phyloP scores from a whole-genome alignment of 1,140 invertebrate genomes.

The Ceratina australensis region DNA sequence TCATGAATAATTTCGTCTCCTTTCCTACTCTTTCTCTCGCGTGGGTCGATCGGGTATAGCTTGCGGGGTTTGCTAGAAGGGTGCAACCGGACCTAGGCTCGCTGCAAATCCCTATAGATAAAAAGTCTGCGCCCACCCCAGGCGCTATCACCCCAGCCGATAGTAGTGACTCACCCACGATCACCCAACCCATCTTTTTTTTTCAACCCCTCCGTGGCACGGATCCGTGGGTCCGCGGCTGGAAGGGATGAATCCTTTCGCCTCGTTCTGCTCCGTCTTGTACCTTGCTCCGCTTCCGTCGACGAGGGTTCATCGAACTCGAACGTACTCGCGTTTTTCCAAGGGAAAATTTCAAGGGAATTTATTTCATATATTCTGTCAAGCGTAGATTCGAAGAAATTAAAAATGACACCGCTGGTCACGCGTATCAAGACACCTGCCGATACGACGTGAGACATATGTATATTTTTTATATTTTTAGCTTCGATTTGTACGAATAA shows the following conservation, averaged over 20 bases:
- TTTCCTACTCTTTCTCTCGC: constrained; percentile 42
- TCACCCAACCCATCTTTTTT: constrained; percentile 72
- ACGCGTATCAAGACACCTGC: no score
- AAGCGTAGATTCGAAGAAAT: no score
- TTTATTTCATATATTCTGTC: neutral
- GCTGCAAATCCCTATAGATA: constrained; percentile 77
- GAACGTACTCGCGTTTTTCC: constrained; percentile 3
- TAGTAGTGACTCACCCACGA: constrained; percentile 73
- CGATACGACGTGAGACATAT: no score
- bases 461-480: no score
- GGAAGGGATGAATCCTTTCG: constrained; percentile 72
- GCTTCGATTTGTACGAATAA: no score
- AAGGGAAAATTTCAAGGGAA: neutral
- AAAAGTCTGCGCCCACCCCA: constrained; percentile 73
- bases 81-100: constrained; percentile 73
- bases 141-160: constrained; percentile 68
- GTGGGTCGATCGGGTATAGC: constrained; percentile 64
- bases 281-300: constrained; percentile 50
- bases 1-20: constrained; percentile 75
- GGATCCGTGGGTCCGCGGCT: constrained; percentile 66
- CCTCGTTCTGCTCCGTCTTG: constrained; percentile 60
- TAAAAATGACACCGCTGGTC: no score
- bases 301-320: constrained; percentile 51
- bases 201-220: constrained; percentile 70
- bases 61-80: constrained; percentile 62